phyloP scores from a whole-genome alignment of 2,888 invertebrate genomes.

The Mythimna albipuncta region DNA sequence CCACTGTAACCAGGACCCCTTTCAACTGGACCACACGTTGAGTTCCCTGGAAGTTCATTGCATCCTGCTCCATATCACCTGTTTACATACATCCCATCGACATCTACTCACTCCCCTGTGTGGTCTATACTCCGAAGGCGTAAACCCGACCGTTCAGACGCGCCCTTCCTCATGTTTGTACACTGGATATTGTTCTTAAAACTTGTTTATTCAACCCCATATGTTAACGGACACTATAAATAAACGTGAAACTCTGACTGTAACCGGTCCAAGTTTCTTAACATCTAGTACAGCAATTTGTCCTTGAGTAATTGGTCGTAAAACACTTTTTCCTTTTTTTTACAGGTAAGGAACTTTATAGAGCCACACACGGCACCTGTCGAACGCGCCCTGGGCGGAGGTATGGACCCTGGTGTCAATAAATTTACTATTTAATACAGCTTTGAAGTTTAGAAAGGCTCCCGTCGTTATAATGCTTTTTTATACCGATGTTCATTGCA shows the following conservation, averaged over 20 bases:
- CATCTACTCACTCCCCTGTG: constrained; percentile 64
- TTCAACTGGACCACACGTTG: constrained; percentile 71
- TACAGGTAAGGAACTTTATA: constrained; percentile 79
- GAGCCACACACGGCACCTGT: constrained; percentile 73
- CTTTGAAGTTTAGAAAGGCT: constrained; percentile 61
- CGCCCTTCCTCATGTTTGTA: constrained; percentile 53
- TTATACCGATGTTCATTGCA: constrained; percentile 42
- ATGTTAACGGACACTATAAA: constrained; percentile 71
- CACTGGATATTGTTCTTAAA: constrained; percentile 60
- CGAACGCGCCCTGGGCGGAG: constrained; percentile 53
- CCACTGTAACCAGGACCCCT: constrained; percentile 57
- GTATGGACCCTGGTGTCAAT: constrained; percentile 66
- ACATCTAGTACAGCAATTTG: constrained; percentile 67
- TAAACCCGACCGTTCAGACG: constrained; percentile 41
- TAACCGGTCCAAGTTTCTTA: constrained; percentile 62
- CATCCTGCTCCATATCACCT: constrained; percentile 67
- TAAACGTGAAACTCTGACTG: constrained; percentile 60
- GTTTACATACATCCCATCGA: constrained; percentile 66
- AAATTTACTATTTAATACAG: constrained; percentile 70
- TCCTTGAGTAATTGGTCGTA: constrained; percentile 74
- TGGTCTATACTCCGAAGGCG: constrained; percentile 65
- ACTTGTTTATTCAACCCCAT: constrained; percentile 70
- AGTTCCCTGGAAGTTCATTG: constrained; percentile 65
- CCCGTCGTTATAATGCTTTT: constrained; percentile 54
- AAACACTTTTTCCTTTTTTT: constrained; percentile 69